Conservation (phyloP, 2,113 vertebrate species). For the Engystomops pustulosus region DNA sequence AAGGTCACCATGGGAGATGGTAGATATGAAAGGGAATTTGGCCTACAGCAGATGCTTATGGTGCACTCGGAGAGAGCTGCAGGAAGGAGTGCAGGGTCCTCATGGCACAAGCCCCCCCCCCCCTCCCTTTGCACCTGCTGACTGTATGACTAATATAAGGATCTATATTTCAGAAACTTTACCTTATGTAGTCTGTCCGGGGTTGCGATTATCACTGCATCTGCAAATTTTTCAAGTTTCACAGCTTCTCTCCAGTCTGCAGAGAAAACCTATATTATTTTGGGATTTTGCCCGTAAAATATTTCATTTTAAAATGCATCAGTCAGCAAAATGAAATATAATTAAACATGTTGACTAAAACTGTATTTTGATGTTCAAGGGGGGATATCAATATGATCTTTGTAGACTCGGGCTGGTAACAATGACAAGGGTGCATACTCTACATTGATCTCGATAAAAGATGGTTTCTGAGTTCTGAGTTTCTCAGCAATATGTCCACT, state of each 20-base stretch:
- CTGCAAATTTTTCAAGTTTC: slow-evolving; percentile 80
- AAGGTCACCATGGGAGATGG: slow-evolving; percentile 9
- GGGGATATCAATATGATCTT: no score
- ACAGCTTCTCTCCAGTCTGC: slow-evolving; percentile 75
- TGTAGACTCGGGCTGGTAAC: no score
- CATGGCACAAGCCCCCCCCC: background rate
- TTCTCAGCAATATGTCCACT: no score
- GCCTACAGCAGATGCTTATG: slow-evolving; percentile 17
- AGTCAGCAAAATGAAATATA: no score
- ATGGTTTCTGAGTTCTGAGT: no score
- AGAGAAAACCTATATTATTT: slow-evolving; percentile 11
- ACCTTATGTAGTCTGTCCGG: slow-evolving; percentile 84
- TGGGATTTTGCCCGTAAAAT: background rate
- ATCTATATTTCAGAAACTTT: background rate
- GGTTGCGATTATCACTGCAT: slow-evolving; percentile 81
- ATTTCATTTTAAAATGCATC: background rate
- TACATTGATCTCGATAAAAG: no score
- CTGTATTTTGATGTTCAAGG: no score
- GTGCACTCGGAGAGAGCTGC: background rate
- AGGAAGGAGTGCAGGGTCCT: background rate
- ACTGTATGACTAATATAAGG: background rate
- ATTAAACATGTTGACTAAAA: no score
- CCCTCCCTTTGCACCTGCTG: background rate
- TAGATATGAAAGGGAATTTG: slow-evolving; percentile 9
- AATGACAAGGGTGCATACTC: no score